Evolutionary conservation across 2,113 vertebrate species (phyloP).

Genomic region (Bambusicola thoracicus): DNA sequence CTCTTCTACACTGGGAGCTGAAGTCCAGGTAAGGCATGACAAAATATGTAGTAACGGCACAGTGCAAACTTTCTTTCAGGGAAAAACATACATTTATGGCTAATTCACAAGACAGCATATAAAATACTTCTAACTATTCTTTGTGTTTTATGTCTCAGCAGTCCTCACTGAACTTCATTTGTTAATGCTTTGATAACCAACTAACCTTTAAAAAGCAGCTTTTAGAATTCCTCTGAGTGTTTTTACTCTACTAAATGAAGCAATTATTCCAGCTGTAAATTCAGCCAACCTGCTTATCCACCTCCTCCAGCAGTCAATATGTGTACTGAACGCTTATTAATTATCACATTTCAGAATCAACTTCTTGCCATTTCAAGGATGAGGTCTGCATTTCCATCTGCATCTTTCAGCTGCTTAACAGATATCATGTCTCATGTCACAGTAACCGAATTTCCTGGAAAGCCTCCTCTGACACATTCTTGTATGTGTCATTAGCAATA

Average conservation of each 20-base stretch:
- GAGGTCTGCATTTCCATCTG: neutral
- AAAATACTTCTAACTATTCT: neutral
- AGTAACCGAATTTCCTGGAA: neutral
- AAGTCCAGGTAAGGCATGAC: neutral
- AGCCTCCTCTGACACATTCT: neutral
- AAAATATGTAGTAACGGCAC: neutral
- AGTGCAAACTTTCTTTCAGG: neutral
- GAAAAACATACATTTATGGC: neutral
- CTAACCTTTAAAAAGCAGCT: neutral
- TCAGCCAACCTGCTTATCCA: neutral
- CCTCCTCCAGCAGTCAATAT: neutral
- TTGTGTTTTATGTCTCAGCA: neutral
- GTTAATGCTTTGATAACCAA: neutral
- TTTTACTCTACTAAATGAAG: neutral
- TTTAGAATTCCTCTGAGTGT: neutral
- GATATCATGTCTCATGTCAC: neutral
- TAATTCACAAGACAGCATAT: neutral
- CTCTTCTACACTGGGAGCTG: neutral
- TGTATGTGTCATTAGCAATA: neutral
- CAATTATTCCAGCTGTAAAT: neutral
- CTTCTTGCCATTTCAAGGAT: neutral
- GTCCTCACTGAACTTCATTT: neutral
- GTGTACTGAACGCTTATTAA: neutral
- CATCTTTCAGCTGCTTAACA: neutral
- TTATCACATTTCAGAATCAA: neutral